Percentiles rank a stretch among this genome's conserved stretches.
phyloP scores from a whole-genome alignment of 2,113 vertebrate genomes.

The Hemichromis elongatus region DNA sequence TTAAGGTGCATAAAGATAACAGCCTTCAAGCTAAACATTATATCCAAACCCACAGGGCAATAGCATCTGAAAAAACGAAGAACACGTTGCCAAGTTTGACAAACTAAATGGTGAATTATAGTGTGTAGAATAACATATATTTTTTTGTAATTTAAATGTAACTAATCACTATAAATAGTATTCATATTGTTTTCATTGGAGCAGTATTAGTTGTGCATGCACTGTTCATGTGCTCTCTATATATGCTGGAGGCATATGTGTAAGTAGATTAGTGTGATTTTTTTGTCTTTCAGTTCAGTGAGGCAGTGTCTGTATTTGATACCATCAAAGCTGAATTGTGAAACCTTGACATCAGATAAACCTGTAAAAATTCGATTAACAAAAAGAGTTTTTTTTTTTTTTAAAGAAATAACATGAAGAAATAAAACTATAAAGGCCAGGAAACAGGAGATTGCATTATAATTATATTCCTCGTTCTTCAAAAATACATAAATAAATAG shows the following conservation, averaged over 20 bases:
- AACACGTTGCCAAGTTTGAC: background rate
- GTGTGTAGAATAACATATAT: background rate
- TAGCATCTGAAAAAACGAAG: background rate
- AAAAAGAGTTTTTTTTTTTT: no score
- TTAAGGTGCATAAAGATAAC: slow-evolving; percentile 28
- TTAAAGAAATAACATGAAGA: background rate
- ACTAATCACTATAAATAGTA: background rate
- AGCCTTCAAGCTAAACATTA: background rate
- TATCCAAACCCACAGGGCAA: background rate
- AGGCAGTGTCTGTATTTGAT: slow-evolving; percentile 54
- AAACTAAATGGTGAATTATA: background rate
- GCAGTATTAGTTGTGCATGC: background rate
- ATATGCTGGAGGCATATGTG: background rate
- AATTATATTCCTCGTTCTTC: slow-evolving; percentile 52
- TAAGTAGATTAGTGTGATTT: background rate
- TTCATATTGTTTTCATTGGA: background rate
- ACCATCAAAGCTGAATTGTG: slow-evolving; percentile 63
- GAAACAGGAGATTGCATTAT: slow-evolving; percentile 32
- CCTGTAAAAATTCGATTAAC: slow-evolving; percentile 63
- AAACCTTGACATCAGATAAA: slow-evolving; percentile 64
- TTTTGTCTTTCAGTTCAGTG: slow-evolving; percentile 7
- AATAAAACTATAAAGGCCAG: background rate
- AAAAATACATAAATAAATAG: slow-evolving; percentile 4
- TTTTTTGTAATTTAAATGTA: background rate
- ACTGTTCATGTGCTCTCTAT: background rate